These are phyloP conservation scores for Zaprionus nigranus DNA, from an alignment of 1,140 invertebrate species.

Conservation along the genomic window DNA sequence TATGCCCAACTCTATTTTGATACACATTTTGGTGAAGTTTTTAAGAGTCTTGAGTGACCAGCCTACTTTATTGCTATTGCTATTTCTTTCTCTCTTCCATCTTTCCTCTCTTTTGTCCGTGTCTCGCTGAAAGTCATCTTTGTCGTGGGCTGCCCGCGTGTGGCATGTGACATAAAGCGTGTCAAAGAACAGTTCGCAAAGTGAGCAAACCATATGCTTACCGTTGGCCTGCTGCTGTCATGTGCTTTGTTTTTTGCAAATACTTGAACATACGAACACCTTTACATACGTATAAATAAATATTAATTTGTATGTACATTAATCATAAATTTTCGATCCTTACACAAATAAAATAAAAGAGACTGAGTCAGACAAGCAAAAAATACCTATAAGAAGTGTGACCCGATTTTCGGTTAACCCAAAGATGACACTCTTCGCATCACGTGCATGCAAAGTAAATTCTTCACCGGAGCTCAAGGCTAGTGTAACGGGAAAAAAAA, in stretches of 20 bases:
- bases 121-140: slow-evolving; percentile 1
- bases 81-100: background rate
- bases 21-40: slow-evolving; percentile 2
- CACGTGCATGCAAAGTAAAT: slow-evolving; percentile 52
- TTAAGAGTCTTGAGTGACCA: background rate
- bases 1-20: background rate
- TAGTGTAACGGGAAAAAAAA: background rate
- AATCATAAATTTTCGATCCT: slow-evolving; percentile 59
- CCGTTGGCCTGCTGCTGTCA: slow-evolving; percentile 17
- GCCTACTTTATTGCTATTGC: background rate
- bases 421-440: slow-evolving; percentile 31
- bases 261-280: background rate
- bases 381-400: slow-evolving; percentile 58
- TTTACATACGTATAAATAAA: background rate
- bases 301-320: slow-evolving; percentile 34
- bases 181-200: slow-evolving; percentile 19
- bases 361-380: slow-evolving; percentile 22
- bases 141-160: slow-evolving; percentile 11
- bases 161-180: slow-evolving; percentile 42
- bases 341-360: background rate
- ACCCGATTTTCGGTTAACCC: slow-evolving; percentile 57
- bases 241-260: slow-evolving; percentile 20
- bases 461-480: slow-evolving; percentile 35
- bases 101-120: background rate
- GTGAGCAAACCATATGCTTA: slow-evolving; percentile 39